Evolutionary conservation across 2,797 vertebrate genomes (phyloP), one percentile per base, ranked within the genome.

Genomic region (Lepidocolaptes lacrymiger): DNA sequence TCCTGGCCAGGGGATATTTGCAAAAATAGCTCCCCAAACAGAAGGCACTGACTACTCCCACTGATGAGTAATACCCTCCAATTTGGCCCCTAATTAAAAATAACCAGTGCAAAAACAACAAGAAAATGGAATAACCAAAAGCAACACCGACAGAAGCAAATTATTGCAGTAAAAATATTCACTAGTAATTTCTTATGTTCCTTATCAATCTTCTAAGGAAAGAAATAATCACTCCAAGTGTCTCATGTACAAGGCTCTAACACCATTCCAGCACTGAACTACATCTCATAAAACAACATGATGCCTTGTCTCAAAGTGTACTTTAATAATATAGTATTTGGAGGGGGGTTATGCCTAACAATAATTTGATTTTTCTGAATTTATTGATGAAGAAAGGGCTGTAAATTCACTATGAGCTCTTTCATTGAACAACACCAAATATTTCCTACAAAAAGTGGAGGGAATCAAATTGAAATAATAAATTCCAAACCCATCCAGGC

Each of bases 391-490:
- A 78, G 51, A 67, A 77, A 24, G 4, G 67, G 64, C 46, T 91
- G 67, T 96, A 97, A 96, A 93, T 97, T 93, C 88, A 36, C 32
- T 51, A 24, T 13, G 63, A 94, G 85, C 24, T 64, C 78, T 91
- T 91, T 78, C 79, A 81, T 54, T 82, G 85, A 92, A 96, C 93
- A 90, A 96, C 54, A 95, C 62, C 96, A 95, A 96, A 32, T 78
- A 63, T 94, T 97, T 89, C 67, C 55, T 68, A 74, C 88, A 48
- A 96, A 85, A 92, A 84, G 58, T 67, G 52, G 49, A 69, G 63
- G 85, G 93, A 96, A 91, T 91, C 91, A 97, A 97, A 97, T 97
- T 97, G 94, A 97, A 97, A 97, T 94, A 84, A 96, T 97, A 97
- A 97, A 97, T 97, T 96, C 96, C 93, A 78, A 77, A 85, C 49